A percentile compares a stretch with the other conserved stretches of the same genome.
Conservation (phyloP, 2,113 vertebrate species). For the Lophotis ruficrista region DNA sequence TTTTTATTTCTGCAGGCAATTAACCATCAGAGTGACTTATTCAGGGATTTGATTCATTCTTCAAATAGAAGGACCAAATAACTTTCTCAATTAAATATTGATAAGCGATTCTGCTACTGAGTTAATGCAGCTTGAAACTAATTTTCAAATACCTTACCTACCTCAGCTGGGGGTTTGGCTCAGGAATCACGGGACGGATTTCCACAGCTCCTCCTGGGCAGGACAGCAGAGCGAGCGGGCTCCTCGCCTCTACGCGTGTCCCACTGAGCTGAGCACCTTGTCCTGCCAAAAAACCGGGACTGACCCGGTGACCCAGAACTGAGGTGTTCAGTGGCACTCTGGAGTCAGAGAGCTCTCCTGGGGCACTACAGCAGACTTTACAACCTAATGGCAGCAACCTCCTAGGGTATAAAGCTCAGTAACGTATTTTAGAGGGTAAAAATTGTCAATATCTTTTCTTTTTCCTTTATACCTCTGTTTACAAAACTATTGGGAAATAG, state of each 20-base stretch:
- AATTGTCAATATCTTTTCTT: neutral
- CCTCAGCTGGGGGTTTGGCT: neutral
- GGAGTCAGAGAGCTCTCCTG: neutral
- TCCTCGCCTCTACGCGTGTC: rapidly evolving
- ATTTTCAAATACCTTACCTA: neutral
- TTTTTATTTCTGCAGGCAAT: neutral
- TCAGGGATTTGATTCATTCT: neutral
- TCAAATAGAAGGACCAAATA: neutral
- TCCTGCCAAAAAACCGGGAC: neutral
- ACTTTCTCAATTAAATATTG: neutral
- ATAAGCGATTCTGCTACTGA: neutral
- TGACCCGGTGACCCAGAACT: neutral
- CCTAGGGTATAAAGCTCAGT: neutral
- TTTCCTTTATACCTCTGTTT: neutral
- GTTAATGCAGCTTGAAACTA: neutral
- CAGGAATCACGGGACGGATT: neutral
- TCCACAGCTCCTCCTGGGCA: neutral
- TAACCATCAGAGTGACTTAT: neutral
- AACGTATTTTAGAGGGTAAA: neutral
- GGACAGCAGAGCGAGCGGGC: neutral
- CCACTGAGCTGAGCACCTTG: neutral
- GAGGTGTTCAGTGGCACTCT: neutral
- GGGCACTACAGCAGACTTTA: neutral
- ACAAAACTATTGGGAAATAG: neutral
- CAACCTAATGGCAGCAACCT: rapidly evolving